Base-by-base conservation (phyloP, 2,113 vertebrate species). In the Catharus bicknelli region DNA sequence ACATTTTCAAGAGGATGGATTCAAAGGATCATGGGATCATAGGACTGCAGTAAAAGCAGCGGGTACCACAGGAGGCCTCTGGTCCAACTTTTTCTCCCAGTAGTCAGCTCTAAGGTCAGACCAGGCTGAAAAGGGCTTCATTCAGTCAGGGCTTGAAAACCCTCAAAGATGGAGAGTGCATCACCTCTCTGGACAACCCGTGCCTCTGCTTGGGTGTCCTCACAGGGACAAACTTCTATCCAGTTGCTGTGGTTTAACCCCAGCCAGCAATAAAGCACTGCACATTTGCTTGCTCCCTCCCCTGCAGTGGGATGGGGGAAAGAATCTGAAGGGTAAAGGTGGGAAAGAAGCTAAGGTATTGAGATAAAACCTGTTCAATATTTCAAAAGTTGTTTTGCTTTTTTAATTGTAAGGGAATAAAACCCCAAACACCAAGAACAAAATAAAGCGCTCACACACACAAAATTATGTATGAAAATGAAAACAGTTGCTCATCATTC, bases 371-470 rank as follows among this genome's bases (percentile, higher is more conserved):
- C 9, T 34, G 15, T 32, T 69, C 23, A 40, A 21, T 42, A 55
- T 38, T 47, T 11, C 5, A 74, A 64, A 78, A 55, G 5, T 29
- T 59, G 19, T 11, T 66, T 38, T 29, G 15, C 0, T 29, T 48
- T 48, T 54, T 32, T 17, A 80, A 26, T 23, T 22, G 5, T 42
- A 55, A 82, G 48, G 13, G 38, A 40, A 66, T 42, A 78, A 43
- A 36, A 0, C 0, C 9, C 9, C 15, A 18, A 18, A 22, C 19
- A 47, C 11, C 17, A 61, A 77, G 26, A 47, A 19, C 25, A 84
- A 55, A 81, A 50, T 21, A 64, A 73, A 90, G 38, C 38, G 38
- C 38, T 10, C 38, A 42, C 9, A 26, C 12, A 62, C 11, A 29
- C 45, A 36, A 51, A 21, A 0, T 6, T 14, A 47, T 15, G 4